phyloP scores from a whole-genome alignment of 2,113 vertebrate genomes.

The Euleptes europaea region DNA sequence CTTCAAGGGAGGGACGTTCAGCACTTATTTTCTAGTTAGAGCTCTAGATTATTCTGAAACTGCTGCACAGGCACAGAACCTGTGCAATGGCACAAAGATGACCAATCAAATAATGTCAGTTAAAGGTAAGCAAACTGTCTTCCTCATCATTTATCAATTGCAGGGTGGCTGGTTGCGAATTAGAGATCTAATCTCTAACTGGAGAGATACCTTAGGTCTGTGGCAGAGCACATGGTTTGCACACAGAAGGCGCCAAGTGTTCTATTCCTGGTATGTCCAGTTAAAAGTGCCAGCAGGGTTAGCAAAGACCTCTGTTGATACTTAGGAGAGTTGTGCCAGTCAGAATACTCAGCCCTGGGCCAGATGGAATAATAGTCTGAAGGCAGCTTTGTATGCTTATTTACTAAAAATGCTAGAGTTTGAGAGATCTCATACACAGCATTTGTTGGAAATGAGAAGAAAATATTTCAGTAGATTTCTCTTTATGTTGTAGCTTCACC shows the following conservation, averaged over 20 bases:
- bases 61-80: too few relatives aligned
- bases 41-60: too few relatives aligned
- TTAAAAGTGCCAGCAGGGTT: background rate
- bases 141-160: background rate
- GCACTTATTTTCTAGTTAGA: too few relatives aligned
- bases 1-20: too few relatives aligned
- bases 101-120: too few relatives aligned
- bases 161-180: background rate
- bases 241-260: background rate
- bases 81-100: too few relatives aligned
- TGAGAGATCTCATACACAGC: background rate
- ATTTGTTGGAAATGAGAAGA: background rate
- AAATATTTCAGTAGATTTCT: background rate
- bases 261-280: background rate
- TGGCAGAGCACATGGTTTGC: background rate
- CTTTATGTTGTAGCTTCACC: constrained; percentile 80
- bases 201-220: background rate
- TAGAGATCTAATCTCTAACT: background rate
- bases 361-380: background rate
- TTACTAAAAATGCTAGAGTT: background rate
- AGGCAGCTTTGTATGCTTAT: background rate
- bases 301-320: background rate
- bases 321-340: background rate
- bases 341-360: background rate
- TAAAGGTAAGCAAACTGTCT: too few relatives aligned